Evolutionary conservation across 2,797 vertebrate genomes (phyloP), one percentile per base, ranked within the genome.

Genomic region (Streptopelia turtur): DNA sequence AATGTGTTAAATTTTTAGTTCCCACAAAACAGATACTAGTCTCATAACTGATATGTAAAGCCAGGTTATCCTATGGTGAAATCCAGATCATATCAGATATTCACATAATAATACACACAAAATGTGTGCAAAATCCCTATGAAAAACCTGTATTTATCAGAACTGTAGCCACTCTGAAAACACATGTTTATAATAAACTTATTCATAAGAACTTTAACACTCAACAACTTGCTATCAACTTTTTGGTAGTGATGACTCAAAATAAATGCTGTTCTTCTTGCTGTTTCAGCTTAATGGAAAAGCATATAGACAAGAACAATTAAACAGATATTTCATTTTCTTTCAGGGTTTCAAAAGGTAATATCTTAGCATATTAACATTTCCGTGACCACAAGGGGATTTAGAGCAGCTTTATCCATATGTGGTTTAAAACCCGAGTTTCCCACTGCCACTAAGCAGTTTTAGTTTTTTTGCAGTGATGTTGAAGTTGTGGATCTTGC

Each of bases 1-100:
- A 37, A 25, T 49, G 16, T 55, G 16, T 50, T 77, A 64, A 21
- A 56, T 60, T 88, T 86, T 59, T 49, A 53, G 22, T 66, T 94
- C 39, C 33, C n/a, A 39, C 77, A 82, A 94, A 94, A 9, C 30
- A 80, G 81, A 78, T 90, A 82, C 8, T 47, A 21, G 35, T 70
- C 28, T 61, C 35, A 14, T 60, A 76, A 91, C 0, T 45, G 33
- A 83, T 10, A 13, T 20, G 25, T 37, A 87, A 91, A 90, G 6
- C 31, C 47, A 83, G 30, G 56, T 72, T 91, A 82, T 70, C 55
- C 80, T 64, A 30, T 37, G 28, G 74, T 80, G 83, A 86, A 91
- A 84, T 82, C 30, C 24, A 53, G 43, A 52, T 70, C 49, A 30
- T 56, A 95, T 53, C 85, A 94, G 83, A 94, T 90, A 80, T 66